phyloP scores from a whole-genome alignment of 2,113 vertebrate genomes.

The Ammospiza nelsoni region DNA sequence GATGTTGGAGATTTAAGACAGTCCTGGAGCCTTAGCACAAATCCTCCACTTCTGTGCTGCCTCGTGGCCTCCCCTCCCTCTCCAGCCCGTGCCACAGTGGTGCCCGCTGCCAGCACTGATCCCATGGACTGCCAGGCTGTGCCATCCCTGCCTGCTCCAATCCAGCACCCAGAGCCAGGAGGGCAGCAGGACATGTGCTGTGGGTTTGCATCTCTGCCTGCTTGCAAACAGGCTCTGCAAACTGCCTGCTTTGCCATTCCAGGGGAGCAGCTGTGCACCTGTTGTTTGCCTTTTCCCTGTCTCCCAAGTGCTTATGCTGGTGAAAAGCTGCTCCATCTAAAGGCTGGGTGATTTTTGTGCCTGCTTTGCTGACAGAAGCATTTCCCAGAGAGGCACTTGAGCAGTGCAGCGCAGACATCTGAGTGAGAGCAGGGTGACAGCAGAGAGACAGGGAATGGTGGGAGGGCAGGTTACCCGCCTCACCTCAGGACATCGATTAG shows the following conservation, averaged over 20 bases:
- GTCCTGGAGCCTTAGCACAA: constrained; percentile 53
- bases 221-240: neutral
- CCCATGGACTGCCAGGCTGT: rapidly evolving
- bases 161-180: rapidly evolving
- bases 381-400: neutral
- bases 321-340: neutral
- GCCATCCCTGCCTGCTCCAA: neutral
- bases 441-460: rapidly evolving
- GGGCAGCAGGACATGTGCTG: neutral
- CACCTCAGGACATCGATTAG: rapidly evolving
- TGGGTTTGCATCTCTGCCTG: neutral
- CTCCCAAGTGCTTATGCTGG: rapidly evolving
- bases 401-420: neutral
- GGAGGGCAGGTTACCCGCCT: neutral
- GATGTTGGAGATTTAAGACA: constrained; percentile 59
- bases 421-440: neutral
- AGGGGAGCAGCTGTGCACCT: rapidly evolving
- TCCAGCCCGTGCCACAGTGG: neutral
- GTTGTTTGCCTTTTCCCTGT: neutral
- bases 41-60: constrained; percentile 29
- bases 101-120: neutral
- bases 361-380: neutral
- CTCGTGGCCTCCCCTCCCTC: neutral
- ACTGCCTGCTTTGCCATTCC: neutral
- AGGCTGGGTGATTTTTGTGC: neutral